Conservation (phyloP, 2,113 vertebrate genomes). For the Boulengeromyrus knoepffleri region DNA sequence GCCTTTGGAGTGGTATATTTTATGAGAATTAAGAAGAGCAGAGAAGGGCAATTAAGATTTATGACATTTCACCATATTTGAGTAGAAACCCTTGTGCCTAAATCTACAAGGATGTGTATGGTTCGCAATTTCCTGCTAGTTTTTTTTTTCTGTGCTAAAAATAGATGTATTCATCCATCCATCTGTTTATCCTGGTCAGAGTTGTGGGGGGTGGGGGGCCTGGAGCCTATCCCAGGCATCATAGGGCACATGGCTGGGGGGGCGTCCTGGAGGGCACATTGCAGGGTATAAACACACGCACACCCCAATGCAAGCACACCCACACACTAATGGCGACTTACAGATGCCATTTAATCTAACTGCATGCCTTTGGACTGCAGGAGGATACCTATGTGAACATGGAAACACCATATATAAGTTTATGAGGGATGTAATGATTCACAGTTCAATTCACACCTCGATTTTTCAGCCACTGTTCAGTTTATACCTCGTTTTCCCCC, state of each 20-base stretch:
- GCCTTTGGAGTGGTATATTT: neutral
- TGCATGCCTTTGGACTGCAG: neutral
- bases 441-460: neutral
- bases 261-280: neutral
- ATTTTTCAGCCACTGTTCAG: neutral
- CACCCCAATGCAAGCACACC: neutral
- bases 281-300: neutral
- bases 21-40: neutral
- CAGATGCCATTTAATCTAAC: neutral
- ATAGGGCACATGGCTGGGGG: neutral
- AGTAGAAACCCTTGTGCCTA: neutral
- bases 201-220: neutral
- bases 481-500: neutral
- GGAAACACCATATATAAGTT: neutral
- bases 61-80: neutral
- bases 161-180: neutral
- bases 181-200: neutral
- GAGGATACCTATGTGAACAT: neutral
- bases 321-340: neutral
- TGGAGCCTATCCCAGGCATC: neutral
- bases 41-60: neutral
- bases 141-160: neutral
- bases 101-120: neutral
- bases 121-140: neutral
- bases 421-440: neutral